Conservation (phyloP, 2,113 vertebrate genomes). For the Indri indri region DNA sequence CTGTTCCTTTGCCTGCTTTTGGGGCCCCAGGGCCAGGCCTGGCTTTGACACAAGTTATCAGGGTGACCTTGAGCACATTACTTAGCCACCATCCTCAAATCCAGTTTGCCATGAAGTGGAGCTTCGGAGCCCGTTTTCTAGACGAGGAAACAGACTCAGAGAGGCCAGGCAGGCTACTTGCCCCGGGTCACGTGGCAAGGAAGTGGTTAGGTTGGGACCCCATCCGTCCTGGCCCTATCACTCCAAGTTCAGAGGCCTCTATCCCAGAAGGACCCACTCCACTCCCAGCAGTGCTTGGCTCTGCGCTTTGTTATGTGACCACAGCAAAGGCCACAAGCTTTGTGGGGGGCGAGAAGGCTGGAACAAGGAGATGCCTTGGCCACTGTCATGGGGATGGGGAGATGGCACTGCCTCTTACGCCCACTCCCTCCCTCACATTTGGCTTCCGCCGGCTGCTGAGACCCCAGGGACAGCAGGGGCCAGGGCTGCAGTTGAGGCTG, state of each 20-base stretch:
- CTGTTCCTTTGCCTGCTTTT: neutral
- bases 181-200: neutral
- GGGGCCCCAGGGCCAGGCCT: neutral
- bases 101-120: neutral
- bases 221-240: neutral
- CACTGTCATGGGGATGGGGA: neutral
- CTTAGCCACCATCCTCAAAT: neutral
- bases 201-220: neutral
- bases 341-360: neutral
- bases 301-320: neutral
- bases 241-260: neutral
- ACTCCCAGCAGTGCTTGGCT: neutral
- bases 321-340: neutral
- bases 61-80: neutral
- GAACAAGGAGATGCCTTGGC: neutral
- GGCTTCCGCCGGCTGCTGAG: neutral
- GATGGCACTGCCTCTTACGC: neutral
- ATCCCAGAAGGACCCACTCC: neutral
- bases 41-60: neutral
- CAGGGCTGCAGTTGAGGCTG: neutral
- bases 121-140: conserved; percentile 37
- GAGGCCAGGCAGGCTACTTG: neutral
- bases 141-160: neutral
- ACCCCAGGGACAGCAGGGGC: neutral
- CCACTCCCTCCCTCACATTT: neutral